Base-by-base conservation (phyloP, 37 sponge, comb jelly and placozoan species). In the Halichondria panicea region DNA sequence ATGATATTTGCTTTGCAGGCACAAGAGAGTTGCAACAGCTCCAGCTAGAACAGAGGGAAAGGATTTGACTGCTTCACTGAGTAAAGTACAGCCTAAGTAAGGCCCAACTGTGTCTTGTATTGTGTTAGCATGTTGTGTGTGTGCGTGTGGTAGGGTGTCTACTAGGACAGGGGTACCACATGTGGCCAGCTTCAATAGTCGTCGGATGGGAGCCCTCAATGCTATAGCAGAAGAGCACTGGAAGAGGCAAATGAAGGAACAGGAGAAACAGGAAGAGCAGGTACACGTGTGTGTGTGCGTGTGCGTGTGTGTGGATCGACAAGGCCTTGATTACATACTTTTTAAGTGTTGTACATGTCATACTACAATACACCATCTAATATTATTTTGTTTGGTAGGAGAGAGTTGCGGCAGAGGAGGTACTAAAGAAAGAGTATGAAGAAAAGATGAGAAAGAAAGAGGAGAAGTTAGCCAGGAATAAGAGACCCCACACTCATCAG, bases 141-240 rank as follows among this genome's bases (percentile, higher is more conserved):
- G 52, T 48, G 59, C n/a, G n/a, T n/a, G n/a, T n/a, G n/a, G n/a
- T n/a, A n/a, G n/a, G n/a, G n/a, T n/a, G n/a, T n/a, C n/a, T n/a
- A n/a, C n/a, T 6, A 58, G n/a, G 59, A 24, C 59, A 58, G 5
- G 5, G 21, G 28, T 7, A 24, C n/a, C n/a, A n/a, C n/a, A n/a
- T n/a, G n/a, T n/a, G n/a, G n/a, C 59, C 1, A 33, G 43, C 27
- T 84, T 54, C 54, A 76, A 24, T 33, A 31, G 58, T 7, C 72
- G 71, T 32, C 69, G 82, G 21, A 22, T n/a, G 36, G 42, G 13
- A 43, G 59, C 44, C n/a, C 82, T 87, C 43, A 48, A 76, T 25
- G 36, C 33, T 28, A 81, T 87, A 53, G 88, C 81, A 22, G 76
- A 76, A 55, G 75, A 76, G 31, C 61, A 87, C 57, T 87, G 82